Evolutionary conservation across 2,113 vertebrate species (phyloP).

Genomic region (Platichthys flesus): DNA sequence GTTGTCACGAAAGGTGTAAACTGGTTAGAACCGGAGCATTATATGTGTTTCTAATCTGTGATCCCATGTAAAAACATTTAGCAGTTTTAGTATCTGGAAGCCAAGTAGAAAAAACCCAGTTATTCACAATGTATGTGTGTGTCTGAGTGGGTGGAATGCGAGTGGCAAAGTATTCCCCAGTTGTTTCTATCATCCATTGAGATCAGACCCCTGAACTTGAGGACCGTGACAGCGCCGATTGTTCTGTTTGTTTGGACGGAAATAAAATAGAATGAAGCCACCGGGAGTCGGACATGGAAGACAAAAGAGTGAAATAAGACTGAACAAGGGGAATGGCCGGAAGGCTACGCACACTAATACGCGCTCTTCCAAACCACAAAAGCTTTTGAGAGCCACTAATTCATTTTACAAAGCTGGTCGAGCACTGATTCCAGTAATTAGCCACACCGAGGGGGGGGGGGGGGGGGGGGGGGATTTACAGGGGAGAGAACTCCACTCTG

Average conservation of each 20-base stretch:
- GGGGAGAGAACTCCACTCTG: slow-evolving; percentile 30
- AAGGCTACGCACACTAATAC: slow-evolving; percentile 51
- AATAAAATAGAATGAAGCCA: slow-evolving; percentile 2
- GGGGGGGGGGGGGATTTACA: slow-evolving; percentile 25
- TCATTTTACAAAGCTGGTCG: slow-evolving; percentile 70
- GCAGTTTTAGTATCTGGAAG: too few species aligned
- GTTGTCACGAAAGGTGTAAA: too few species aligned
- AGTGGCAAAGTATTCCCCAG: background rate
- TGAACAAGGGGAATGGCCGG: slow-evolving; percentile 41
- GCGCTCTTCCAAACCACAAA: slow-evolving; percentile 73
- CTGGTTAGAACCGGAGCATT: too few species aligned
- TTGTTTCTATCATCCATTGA: slow-evolving; percentile 7
- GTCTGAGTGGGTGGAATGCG: background rate
- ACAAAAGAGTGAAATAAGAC: slow-evolving; percentile 12
- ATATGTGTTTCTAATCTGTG: too few species aligned
- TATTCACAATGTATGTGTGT: background rate
- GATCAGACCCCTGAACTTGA: background rate
- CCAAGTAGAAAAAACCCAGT: slow-evolving; percentile 7
- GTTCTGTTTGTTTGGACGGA: slow-evolving; percentile 4
- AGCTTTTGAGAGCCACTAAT: slow-evolving; percentile 76
- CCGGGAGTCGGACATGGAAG: slow-evolving; percentile 15
- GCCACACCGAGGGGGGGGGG: slow-evolving; percentile 1
- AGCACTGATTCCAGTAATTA: slow-evolving; percentile 67
- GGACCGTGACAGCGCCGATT: background rate
- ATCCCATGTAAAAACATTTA: too few species aligned